Evolutionary conservation across 1,140 invertebrate species (phyloP), one percentile per base, ranked within the genome.

Genomic region (Leptopilina clavipes): DNA sequence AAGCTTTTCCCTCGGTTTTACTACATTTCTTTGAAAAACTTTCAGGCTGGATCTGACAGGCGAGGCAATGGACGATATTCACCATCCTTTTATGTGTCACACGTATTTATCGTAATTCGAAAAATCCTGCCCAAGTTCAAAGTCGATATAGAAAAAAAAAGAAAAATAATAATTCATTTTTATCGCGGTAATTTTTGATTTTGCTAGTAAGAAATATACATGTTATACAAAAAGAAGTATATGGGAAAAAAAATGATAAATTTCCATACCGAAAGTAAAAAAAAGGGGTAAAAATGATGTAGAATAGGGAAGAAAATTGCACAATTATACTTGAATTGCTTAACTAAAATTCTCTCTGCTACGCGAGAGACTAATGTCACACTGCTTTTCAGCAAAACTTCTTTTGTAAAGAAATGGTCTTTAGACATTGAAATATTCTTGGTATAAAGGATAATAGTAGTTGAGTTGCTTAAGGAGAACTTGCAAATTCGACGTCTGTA

Each of bases 51-150:
- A 37, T 65, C 59, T 65, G 59, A 31, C 22, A 65, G 25, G 59
- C 59, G 25, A 65, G 19, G 59, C 59, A 22, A 22, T 65, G 59
- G 59, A 65, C 59, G 59, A 65, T 65, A 31, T 37, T 65, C 59
- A 25, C 59, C 59, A 65, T 65, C 25, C 59, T 65, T 7, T 65
- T 65, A 31, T 65, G 59, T 65, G 59, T 65, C 59, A 65, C 59
- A 65, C 59, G 59, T 65, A 65, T 65, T 65, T 65, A 65, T 65
- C 59, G 59, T 65, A 65, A 65, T 65, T 65, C 22, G 59, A 65
- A 65, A 52, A 65, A 65, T 65, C 59, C 59, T 65, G 59, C 59
- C 59, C 11, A 65, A 37, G 59, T 31, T 65, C 56, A 65, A 59
- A 25, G 56, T 65, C 56, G 8, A 19, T 25, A 22, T 31, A 31